Base-by-base conservation (phyloP, 2,113 vertebrate species). In the Forbesichthys agassizii region DNA sequence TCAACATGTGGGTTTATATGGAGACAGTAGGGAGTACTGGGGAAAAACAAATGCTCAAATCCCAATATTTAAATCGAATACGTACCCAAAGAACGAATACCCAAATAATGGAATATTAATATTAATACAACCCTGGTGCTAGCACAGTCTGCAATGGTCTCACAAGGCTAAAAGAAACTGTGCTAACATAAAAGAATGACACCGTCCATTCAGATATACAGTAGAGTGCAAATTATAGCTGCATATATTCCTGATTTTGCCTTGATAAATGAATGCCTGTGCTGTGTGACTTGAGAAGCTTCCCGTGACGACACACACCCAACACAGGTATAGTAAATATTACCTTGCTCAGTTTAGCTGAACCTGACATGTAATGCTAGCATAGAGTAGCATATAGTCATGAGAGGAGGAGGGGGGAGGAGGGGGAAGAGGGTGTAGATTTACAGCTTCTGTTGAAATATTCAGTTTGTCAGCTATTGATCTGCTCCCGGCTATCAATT, bases 401-500 rank as follows among this genome's bases (percentile, higher is more conserved):
- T 33, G 4, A 11, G 2, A 11, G 56, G 46, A 10, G 27, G 27
- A 3, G 2, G 27, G 20, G 20, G 20, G 46, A 10, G 27, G 27
- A 3, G 27, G 27, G 20, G 20, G 20, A 55, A 47, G 42, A 47
- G 4, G 54, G 33, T 42, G 53, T 10, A 54, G 68, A 63, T 63
- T 56, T 42, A 14, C 62, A 12, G 5, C 48, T 55, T 55, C 36
- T 48, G 58, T 55, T 69, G 49, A 12, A 3, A 57, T 66, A 16
- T 13, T 47, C 64, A 54, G 20, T 61, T 18, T 52, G 46, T 59
- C 11, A 60, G 42, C 60, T 71, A 62, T 69, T 69, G 58, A 68
- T 73, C 48, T 51, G 42, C 9, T 27, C 5, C 14, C 53, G 65
- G 59, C 59, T 70, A 33, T 63, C 68, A 51, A 71, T 63, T 62